Conservation (phyloP, 2,888 invertebrate genomes). For the Rhamnusium bicolor region DNA sequence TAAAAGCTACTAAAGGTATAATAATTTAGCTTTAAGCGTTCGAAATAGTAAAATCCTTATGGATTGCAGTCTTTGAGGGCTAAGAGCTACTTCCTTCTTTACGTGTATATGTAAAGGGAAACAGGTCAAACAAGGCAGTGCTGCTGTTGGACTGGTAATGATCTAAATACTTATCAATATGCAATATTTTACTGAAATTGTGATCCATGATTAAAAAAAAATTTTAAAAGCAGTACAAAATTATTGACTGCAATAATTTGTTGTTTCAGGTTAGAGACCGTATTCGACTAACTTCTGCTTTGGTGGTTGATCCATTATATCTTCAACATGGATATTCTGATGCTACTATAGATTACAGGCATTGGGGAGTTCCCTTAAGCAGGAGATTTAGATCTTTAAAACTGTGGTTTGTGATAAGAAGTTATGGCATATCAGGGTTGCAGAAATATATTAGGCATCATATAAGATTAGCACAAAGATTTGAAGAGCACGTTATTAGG, state of each 20-base stretch:
- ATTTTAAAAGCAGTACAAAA: no score
- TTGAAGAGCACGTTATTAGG: constrained; percentile 85
- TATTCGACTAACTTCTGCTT: constrained; percentile 85
- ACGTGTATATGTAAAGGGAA: no score
- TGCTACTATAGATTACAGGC: constrained; percentile 92
- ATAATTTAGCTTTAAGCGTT: no score
- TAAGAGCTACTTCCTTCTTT: no score
- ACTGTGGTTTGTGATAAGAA: constrained; percentile 96
- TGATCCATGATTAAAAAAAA: no score
- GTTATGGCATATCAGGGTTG: constrained; percentile 94
- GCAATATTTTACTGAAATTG: no score
- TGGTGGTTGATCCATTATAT: constrained; percentile 98
- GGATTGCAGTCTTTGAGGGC: no score
- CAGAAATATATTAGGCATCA: constrained; percentile 95
- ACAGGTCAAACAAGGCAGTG: no score
- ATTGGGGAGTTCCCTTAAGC: constrained; percentile 98
- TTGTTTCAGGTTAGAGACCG: constrained; percentile 71
- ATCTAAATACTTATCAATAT: no score
- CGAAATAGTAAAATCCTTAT: no score
- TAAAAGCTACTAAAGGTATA: no score
- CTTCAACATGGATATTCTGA: constrained; percentile 97
- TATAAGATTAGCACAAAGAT: constrained; percentile 90
- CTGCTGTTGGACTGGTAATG: no score
- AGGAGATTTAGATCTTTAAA: constrained; percentile 96
- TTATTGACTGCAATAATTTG: background rate